Base-by-base conservation (phyloP, 2,797 vertebrate genomes). In the Tapera naevia region DNA sequence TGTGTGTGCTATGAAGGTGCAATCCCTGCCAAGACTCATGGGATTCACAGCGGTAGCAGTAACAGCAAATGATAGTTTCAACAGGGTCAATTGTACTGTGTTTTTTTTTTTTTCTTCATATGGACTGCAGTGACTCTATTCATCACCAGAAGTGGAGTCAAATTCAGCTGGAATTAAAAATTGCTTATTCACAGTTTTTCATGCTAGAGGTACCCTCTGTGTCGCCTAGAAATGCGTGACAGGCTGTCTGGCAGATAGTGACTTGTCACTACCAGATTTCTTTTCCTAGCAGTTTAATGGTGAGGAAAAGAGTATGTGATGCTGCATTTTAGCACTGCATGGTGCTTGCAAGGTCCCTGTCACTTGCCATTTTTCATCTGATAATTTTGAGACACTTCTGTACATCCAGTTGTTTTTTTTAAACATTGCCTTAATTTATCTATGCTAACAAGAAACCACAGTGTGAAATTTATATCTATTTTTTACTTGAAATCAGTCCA, bases 261-360 rank as follows among this genome's bases (percentile, higher is more conserved):
- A 54, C 33, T 89, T 71, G 60, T 3, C 67, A 39, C 51, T 35
- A 62, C 15, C 21, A 28, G 46, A 2, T 35, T 60, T 48, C 28
- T 62, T 54, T 70, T 24, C 39, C 8, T 80, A 8, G 1, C 19
- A 58, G 5, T 72, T 75, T 69, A n/a, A 45, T 13, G 15, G 27
- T 32, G n/a, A 76, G 41, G 54, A 57, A 56, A 48, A 43, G 69
- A 80, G 37, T 0, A 0, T 4, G 1, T 25, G n/a, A 48, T 66
- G 16, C 37, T 85, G 45, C 32, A 11, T 67, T 89, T 56, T 50
- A 56, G 50, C 50, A 5, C 51, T 70, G 21, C 7, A 2, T 16
- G 3, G 1, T 48, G 57, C 62, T 80, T 9, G 0, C 25, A 45
- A 56, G 41, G 28, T 58, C 33, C 13, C 30, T 66, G 25, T 62